Evolutionary conservation across 2,888 invertebrate species (phyloP).

Genomic region (Ophion slaviceki): DNA sequence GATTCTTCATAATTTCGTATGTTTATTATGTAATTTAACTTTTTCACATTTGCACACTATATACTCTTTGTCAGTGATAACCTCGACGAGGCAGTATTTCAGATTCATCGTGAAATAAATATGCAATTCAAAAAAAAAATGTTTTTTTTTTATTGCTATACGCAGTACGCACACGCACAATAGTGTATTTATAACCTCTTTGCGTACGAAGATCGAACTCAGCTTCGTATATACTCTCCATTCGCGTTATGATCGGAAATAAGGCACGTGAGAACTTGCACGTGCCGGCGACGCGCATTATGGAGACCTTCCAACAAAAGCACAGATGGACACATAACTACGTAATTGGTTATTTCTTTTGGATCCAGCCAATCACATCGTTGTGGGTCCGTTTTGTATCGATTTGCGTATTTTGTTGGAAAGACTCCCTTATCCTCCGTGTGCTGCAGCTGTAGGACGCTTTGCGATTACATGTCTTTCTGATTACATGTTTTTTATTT

Average conservation of each 20-base stretch:
- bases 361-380: not conserved
- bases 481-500: not conserved
- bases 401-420: constrained; percentile 8
- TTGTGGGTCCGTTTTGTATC: not conserved
- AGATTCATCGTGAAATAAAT: constrained; percentile 1
- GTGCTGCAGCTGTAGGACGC: not conserved
- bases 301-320: not conserved
- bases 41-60: no score
- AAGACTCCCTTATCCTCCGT: not conserved
- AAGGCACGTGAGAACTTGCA: constrained; percentile 1
- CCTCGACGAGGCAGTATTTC: constrained; percentile 18
- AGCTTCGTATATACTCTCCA: not conserved
- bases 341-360: not conserved
- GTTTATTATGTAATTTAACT: not conserved
- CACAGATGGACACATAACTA: constrained; percentile 3
- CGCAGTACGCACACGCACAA: not conserved
- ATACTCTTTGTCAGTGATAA: not conserved
- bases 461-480: not conserved
- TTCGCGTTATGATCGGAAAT: not conserved
- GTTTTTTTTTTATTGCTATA: not conserved
- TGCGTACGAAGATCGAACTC: not conserved
- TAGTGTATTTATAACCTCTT: not conserved
- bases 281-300: not conserved
- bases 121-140: no score
- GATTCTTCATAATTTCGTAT: not conserved